Evolutionary conservation across 2,113 vertebrate genomes (phyloP).

Genomic region (Sterrhoptilus dennistouni): DNA sequence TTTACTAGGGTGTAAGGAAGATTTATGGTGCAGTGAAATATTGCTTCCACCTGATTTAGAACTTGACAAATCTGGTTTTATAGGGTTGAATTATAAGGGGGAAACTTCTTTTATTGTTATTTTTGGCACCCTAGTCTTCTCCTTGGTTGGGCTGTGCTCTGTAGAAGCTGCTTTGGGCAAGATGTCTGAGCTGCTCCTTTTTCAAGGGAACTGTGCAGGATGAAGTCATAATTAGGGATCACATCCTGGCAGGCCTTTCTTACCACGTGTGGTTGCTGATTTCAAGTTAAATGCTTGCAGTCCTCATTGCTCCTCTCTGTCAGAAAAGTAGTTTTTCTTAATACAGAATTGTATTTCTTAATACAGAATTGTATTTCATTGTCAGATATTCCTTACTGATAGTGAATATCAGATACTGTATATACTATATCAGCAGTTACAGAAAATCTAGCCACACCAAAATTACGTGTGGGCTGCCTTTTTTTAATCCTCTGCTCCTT

Average conservation of each 20-base stretch:
- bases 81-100: conserved; percentile 48
- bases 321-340: background rate
- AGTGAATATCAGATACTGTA: background rate
- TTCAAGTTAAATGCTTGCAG: background rate
- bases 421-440: background rate
- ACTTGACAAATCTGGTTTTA: conserved; percentile 70
- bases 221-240: conserved; percentile 44
- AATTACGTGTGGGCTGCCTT: background rate
- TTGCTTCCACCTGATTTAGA: conserved; percentile 67
- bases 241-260: background rate
- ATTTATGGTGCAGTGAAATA: conserved; percentile 76
- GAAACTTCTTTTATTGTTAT: conserved; percentile 19
- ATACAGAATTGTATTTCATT: background rate
- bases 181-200: conserved; percentile 14
- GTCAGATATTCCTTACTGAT: background rate
- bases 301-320: background rate
- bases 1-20: conserved; percentile 63
- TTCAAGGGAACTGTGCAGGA: background rate
- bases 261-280: background rate
- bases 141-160: conserved; percentile 6
- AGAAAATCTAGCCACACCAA: background rate
- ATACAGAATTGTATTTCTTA: background rate
- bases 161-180: conserved; percentile 31
- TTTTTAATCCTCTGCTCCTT: background rate
- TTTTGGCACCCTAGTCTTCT: background rate